These are phyloP conservation scores for Dipus sagitta DNA, from an alignment of 2,797 vertebrate species.

Conservation along the genomic window DNA sequence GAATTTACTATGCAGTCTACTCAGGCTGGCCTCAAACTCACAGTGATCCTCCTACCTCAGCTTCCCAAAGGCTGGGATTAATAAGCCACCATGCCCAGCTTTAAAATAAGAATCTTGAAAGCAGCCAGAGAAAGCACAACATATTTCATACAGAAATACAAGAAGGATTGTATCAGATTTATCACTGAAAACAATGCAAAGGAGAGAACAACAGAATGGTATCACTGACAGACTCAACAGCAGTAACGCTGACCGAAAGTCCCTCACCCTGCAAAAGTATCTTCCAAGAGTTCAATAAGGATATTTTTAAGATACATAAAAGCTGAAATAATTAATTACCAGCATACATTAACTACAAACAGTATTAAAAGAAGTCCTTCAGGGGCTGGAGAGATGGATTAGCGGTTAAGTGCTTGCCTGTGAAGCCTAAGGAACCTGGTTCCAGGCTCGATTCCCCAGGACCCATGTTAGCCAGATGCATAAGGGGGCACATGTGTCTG, in stretches of 20 bases:
- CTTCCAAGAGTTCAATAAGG: not conserved
- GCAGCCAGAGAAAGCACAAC: not conserved
- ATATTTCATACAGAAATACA: not conserved
- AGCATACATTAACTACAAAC: not conserved
- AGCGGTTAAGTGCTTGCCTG: too few species aligned
- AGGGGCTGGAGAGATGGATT: not conserved
- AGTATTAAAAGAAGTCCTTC: constrained; percentile 18
- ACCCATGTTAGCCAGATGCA: too few species aligned
- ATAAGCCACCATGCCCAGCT: too few species aligned
- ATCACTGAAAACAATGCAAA: constrained; percentile 24
- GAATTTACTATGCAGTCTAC: too few species aligned
- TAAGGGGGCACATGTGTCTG: too few species aligned
- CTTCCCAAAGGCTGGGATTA: too few species aligned
- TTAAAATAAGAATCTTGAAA: not conserved
- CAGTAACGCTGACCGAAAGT: not conserved
- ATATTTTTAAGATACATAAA: not conserved
- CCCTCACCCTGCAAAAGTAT: not conserved
- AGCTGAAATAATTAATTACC: not conserved
- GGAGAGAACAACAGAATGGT: not conserved
- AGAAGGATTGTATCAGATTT: not conserved
- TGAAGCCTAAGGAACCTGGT: too few species aligned
- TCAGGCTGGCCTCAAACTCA: too few species aligned
- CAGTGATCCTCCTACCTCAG: too few species aligned
- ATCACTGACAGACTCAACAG: not conserved
- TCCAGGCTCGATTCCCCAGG: too few species aligned